phyloP scores from a whole-genome alignment of 2,113 vertebrate species.

The Lepus americanus region DNA sequence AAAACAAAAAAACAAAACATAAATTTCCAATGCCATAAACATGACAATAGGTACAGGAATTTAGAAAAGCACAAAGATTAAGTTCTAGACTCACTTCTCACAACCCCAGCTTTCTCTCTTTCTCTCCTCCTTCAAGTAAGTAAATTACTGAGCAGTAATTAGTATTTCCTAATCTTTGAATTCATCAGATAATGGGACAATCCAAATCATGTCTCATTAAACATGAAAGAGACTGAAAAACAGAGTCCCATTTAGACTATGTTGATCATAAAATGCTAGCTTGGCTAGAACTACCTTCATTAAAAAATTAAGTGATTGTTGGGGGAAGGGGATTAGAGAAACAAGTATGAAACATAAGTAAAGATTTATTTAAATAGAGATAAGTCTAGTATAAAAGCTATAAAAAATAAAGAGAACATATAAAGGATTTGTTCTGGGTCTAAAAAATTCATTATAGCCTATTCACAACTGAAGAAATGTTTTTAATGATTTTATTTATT shows the following conservation, averaged over 20 bases:
- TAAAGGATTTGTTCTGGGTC: background rate
- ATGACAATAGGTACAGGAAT: background rate
- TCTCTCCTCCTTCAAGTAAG: background rate
- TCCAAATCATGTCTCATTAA: background rate
- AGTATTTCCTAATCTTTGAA: background rate
- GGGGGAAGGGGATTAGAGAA: background rate
- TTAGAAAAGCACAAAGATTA: background rate
- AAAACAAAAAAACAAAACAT: too few relatives aligned
- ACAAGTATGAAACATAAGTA: background rate
- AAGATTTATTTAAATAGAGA: background rate
- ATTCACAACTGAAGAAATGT: background rate
- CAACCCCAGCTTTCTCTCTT: background rate
- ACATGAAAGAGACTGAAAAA: background rate
- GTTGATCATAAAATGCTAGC: background rate
- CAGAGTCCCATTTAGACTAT: background rate
- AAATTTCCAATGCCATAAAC: background rate
- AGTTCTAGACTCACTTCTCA: background rate
- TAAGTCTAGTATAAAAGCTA: background rate
- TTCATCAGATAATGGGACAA: background rate
- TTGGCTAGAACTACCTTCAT: background rate
- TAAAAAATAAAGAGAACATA: background rate
- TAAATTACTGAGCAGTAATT: background rate
- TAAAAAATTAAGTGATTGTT: background rate
- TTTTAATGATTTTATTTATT: too few relatives aligned
- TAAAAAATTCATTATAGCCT: constrained; percentile 16